Conservation (phyloP, 2,113 vertebrate genomes). For the Gavialis gangeticus region DNA sequence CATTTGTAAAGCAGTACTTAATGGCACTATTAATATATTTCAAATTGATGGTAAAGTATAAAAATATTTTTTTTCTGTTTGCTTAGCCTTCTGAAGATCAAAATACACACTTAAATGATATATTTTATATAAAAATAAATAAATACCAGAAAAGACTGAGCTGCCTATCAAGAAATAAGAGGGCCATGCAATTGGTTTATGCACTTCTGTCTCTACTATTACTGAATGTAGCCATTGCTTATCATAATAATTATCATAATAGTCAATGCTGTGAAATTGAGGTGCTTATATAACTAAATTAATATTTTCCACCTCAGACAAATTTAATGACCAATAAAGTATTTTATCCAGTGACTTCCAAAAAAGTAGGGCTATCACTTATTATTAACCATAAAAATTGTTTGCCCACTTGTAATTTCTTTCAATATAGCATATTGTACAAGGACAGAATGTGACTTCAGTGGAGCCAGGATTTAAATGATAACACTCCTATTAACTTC, state of each 20-base stretch:
- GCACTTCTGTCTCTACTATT: background rate
- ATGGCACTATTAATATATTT: background rate
- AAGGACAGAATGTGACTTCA: background rate
- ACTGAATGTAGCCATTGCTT: background rate
- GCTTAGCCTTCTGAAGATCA: background rate
- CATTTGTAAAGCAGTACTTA: background rate
- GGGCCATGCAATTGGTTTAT: background rate
- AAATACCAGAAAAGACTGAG: background rate
- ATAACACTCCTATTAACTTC: background rate
- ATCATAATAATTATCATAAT: background rate
- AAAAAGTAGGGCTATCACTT: background rate
- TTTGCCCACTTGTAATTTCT: background rate
- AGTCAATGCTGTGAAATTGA: background rate
- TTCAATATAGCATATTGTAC: background rate
- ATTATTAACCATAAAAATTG: background rate
- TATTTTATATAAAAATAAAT: background rate
- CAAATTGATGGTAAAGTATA: background rate
- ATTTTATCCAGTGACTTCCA: background rate
- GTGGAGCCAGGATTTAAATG: background rate
- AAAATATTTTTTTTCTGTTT: background rate
- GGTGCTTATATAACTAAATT: background rate
- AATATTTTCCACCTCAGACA: background rate
- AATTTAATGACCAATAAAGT: background rate
- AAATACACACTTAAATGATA: background rate
- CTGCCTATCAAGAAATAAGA: background rate